Conservation (phyloP, 2,797 vertebrate species). For the Mergus octosetaceus region DNA sequence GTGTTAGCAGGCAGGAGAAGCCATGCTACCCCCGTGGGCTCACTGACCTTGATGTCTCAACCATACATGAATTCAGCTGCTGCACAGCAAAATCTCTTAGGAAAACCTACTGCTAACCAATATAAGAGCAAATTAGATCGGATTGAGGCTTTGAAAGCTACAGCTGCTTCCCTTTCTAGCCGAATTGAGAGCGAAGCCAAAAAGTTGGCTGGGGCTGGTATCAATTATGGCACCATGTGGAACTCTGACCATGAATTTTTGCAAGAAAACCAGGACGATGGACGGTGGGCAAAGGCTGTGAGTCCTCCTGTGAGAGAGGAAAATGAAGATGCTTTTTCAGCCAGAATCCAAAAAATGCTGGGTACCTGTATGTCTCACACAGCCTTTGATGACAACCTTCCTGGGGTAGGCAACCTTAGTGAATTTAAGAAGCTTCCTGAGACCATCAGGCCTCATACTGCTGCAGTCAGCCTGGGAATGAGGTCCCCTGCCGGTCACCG, state of each 20-base stretch:
- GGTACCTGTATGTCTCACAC: slow-evolving; percentile 80
- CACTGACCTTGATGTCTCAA: slow-evolving; percentile 62
- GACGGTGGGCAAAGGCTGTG: slow-evolving; percentile 75
- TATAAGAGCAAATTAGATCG: slow-evolving; percentile 86
- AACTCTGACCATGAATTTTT: slow-evolving; percentile 75
- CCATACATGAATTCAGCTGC: slow-evolving; percentile 54
- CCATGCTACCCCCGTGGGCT: slow-evolving; percentile 51
- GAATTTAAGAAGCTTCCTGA: slow-evolving; percentile 81
- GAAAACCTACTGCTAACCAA: slow-evolving; percentile 71
- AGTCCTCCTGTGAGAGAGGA: slow-evolving; percentile 82
- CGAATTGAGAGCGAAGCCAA: slow-evolving; percentile 93
- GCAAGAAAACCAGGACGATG: slow-evolving; percentile 65
- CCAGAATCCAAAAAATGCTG: slow-evolving; percentile 84
- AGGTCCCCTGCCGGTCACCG: slow-evolving; percentile 57
- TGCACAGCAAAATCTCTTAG: slow-evolving; percentile 60
- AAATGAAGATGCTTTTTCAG: slow-evolving; percentile 73
- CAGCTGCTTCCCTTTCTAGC: slow-evolving; percentile 91
- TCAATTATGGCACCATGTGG: slow-evolving; percentile 80
- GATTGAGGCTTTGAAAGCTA: slow-evolving; percentile 93
- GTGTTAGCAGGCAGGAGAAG: slow-evolving; percentile 67
- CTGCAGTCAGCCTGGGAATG: slow-evolving; percentile 68
- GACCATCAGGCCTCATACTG: slow-evolving; percentile 67
- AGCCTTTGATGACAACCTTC: slow-evolving; percentile 82
- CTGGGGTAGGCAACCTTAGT: slow-evolving; percentile 84
- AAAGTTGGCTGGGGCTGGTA: slow-evolving; percentile 85